Conservation (phyloP, 2,797 vertebrate species). For the Amniataba percoides region DNA sequence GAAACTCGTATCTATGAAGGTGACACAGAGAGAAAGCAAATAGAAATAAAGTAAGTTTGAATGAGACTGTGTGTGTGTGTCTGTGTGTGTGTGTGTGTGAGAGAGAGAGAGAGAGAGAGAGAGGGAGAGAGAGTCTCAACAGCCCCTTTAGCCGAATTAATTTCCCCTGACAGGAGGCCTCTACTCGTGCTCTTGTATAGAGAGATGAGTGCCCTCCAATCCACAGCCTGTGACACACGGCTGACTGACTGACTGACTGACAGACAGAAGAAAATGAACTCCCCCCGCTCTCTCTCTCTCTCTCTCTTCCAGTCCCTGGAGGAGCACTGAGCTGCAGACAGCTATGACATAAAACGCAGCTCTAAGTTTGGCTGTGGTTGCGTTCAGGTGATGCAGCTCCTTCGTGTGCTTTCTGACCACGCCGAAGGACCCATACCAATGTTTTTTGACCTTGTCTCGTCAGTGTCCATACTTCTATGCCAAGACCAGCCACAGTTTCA, state of each 20-base stretch:
- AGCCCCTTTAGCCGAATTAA: conserved; percentile 48
- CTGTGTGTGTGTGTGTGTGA: conserved; percentile 16
- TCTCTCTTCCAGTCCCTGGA: conserved; percentile 7
- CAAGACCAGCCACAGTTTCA: background rate
- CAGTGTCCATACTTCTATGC: background rate
- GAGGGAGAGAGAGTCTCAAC: background rate
- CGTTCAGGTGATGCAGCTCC: conserved; percentile 3
- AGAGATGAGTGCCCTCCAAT: conserved; percentile 46
- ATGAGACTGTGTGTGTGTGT: conserved; percentile 6
- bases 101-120: background rate
- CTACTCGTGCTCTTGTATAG: conserved; percentile 27
- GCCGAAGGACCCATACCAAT: background rate
- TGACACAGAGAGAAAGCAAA: background rate
- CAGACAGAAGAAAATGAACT: conserved; percentile 37
- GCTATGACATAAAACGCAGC: conserved; percentile 3
- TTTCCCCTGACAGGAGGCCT: conserved; percentile 58
- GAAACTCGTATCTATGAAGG: background rate
- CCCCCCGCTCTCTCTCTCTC: background rate
- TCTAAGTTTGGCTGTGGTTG: background rate
- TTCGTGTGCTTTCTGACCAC: background rate
- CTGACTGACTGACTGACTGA: conserved; percentile 46
- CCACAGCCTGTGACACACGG: conserved; percentile 54
- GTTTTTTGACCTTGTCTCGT: background rate
- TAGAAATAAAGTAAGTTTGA: conserved; percentile 11
- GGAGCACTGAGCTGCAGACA: conserved; percentile 8